Conservation (phyloP, 2,113 vertebrate species). For the Petromus typicus region DNA sequence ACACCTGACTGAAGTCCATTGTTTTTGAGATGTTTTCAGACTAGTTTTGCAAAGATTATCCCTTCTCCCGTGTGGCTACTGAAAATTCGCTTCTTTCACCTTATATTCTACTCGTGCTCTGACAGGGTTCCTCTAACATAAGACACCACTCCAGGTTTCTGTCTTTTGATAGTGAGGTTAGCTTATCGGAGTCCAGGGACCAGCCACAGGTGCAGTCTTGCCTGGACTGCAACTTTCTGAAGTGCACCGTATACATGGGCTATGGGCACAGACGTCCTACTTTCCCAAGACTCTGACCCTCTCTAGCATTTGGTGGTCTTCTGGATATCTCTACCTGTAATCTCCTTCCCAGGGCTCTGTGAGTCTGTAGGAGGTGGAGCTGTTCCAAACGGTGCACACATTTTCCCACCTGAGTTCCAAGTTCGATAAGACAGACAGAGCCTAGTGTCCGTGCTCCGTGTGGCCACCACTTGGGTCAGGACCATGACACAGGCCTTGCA, state of each 20-base stretch:
- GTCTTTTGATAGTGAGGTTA: accelerated
- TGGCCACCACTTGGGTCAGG: accelerated
- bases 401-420: neutral
- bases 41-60: neutral
- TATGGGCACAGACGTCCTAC: neutral
- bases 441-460: accelerated
- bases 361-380: neutral
- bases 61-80: no score
- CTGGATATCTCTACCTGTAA: accelerated
- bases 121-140: neutral
- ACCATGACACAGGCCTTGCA: accelerated
- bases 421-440: neutral
- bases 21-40: neutral
- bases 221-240: neutral
- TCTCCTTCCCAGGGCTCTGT: neutral
- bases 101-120: neutral
- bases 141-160: accelerated
- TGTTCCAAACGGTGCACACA: neutral
- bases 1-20: neutral
- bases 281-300: no score
- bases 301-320: accelerated
- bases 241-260: accelerated
- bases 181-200: neutral
- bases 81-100: neutral
- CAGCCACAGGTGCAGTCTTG: neutral